Percentiles rank a stretch among this genome's conserved stretches.
These are phyloP conservation scores for Silurus meridionalis DNA, from an alignment of 2,113 vertebrate species.

Conservation along the genomic window DNA sequence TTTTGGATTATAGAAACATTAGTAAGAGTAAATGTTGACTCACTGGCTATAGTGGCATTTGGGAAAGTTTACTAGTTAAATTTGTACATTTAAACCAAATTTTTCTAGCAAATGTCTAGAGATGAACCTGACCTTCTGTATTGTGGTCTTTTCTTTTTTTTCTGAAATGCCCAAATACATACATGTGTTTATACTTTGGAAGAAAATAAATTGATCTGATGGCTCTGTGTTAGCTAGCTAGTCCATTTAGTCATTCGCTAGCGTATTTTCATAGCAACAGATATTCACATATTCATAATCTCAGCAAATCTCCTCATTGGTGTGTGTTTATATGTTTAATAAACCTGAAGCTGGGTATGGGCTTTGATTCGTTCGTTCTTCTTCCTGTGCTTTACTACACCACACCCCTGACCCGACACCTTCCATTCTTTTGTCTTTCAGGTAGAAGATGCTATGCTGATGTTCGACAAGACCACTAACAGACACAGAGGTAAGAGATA, in stretches of 20 bases:
- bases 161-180: no score
- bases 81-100: neutral
- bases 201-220: neutral
- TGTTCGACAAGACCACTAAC: slow-evolving; percentile 99
- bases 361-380: neutral
- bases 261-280: neutral
- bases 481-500: slow-evolving; percentile 93
- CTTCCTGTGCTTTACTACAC: neutral
- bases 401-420: slow-evolving; percentile 25
- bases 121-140: neutral
- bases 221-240: neutral
- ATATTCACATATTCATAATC: neutral
- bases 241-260: neutral
- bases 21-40: neutral
- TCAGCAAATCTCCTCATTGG: neutral
- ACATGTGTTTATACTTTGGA: no score
- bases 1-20: neutral
- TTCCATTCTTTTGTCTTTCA: slow-evolving; percentile 76
- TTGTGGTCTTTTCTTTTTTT: no score
- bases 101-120: neutral
- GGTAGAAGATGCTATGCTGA: slow-evolving; percentile 98
- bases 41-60: neutral
- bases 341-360: neutral
- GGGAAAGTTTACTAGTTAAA: neutral
- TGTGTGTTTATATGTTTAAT: neutral